These are phyloP conservation scores for Andrena chrysosceles DNA, from an alignment of 2,888 invertebrate genomes.

Conservation along the genomic window DNA sequence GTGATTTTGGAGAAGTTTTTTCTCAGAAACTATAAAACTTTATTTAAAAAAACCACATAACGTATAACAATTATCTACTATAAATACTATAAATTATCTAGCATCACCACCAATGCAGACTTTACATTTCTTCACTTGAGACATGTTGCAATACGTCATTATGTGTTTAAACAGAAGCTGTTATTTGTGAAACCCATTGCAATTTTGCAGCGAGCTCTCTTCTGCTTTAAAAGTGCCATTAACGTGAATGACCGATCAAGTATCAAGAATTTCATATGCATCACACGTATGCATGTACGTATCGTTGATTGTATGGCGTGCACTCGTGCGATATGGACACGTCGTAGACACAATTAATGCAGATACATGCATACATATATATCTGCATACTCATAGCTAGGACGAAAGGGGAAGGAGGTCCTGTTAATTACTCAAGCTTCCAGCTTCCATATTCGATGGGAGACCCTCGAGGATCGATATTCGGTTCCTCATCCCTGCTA, in stretches of 20 bases:
- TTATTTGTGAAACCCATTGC: conserved; percentile 2
- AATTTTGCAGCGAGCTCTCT: neutral
- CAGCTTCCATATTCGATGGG: conserved; percentile 47
- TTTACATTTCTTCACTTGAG: neutral
- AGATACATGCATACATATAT: conserved; percentile 30
- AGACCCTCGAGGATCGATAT: conserved; percentile 59
- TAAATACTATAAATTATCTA: too few relatives aligned
- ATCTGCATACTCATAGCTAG: conserved; percentile 19
- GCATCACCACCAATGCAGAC: too few relatives aligned
- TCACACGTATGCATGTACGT: neutral
- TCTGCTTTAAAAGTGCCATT: conserved; percentile 2
- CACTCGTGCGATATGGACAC: conserved; percentile 48
- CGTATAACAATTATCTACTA: too few relatives aligned
- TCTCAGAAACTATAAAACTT: too few relatives aligned
- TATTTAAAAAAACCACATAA: too few relatives aligned
- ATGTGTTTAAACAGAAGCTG: neutral
- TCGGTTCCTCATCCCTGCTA: conserved; percentile 53
- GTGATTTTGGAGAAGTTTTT: too few relatives aligned
- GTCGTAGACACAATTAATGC: conserved; percentile 59
- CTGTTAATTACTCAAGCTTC: conserved; percentile 62
- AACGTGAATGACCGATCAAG: conserved; percentile 21
- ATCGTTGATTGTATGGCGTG: conserved; percentile 33
- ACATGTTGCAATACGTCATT: neutral
- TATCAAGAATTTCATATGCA: conserved; percentile 25
- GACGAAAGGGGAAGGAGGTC: conserved; percentile 49